Evolutionary conservation across 1,140 invertebrate species (phyloP), one percentile per base, ranked within the genome.

Genomic region (Pomacea maculata): DNA sequence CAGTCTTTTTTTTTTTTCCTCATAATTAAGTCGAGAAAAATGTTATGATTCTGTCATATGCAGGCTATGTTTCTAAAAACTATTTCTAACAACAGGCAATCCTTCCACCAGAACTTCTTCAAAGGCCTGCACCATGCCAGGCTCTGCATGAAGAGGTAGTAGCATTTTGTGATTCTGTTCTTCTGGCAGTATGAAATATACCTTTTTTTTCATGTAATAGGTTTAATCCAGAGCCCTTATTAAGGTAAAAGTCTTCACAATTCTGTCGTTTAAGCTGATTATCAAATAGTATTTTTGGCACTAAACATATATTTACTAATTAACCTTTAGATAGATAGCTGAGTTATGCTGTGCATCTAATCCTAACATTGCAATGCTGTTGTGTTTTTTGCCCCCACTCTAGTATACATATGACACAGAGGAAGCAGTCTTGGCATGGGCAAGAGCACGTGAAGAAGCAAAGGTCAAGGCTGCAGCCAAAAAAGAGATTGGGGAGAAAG

Each of bases 341-440:
- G 34, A 45, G 34, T 45, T 45, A 6, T 45, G 34, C 34, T 45
- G 34, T 45, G 34, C 34, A 45, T 45, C 34, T 45, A 6, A 6
- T 45, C 34, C 2, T 45, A 45, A 45, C 25, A 25, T 45, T 45
- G 34, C 34, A 45, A 45, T 45, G 2, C 6, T 45, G 3, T 12
- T 70, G 21, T 1, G 1, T 21, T 82, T 81, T 77, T 80, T 79
- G 74, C 55, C 63, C 82, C 85, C 25, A 25, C 25, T 25, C 45
- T 81, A 88, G 87, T 88, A 88, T 70, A 72, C 82, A 57, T 88
- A 86, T 85, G 84, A 86, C 54, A 86, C 84, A 67, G 87, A 88
- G 76, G 84, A 88, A 78, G 87, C 84, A 68, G 87, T 88, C 1
- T 68, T 88, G 61, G 82, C 80, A 73, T 88, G 85, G 85, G 83